Base-by-base conservation (phyloP, 2,888 invertebrate genomes). In the Amphipyra berbera region DNA sequence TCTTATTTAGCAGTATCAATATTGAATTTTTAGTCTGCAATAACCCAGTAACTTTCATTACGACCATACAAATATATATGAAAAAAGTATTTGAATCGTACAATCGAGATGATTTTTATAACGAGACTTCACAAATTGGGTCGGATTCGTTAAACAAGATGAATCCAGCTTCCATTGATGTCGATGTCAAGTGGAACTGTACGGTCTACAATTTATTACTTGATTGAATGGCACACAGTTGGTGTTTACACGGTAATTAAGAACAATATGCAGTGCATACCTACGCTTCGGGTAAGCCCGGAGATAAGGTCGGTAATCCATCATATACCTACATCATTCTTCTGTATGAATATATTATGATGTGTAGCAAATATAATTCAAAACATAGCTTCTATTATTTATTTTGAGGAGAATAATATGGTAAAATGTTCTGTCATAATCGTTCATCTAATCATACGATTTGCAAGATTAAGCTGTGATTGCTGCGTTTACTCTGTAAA, bases 41-140 rank as follows among this genome's bases (percentile, higher is more conserved):
- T 7, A 30, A 30, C 30, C 30, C 30, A 30, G 6, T 30, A 4
- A 30, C 6, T 30, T 6, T 30, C 30, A 6, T 7, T 30, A 30
- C 30, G 7, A 1, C 6, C 7, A 30, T 30, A 30, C 30, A 30
- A 30, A 30, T 30, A 30, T 30, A 30, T 30, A 30, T 5, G 6
- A 30, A 30, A 30, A 30, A 30, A 6, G 7, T 30, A 30, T 30
- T 30, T 30, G 30, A 30, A 30, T 37, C 15, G 14, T 42, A 4
- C 63, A 35, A 66, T 60, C 45, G 63, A 68, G 55, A 77, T 73
- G 62, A 71, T 81, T 81, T 79, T 77, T 77, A 63, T 77, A 78
- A 78, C 73, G 71, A 80, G 72, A 64, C 66, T 63, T 73, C 61
- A 47, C 50, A 70, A 84, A 84, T 82, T 81, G 78, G 81, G 82